Base-by-base conservation (phyloP, 2,888 invertebrate genomes). In the Sinelater perroti region DNA sequence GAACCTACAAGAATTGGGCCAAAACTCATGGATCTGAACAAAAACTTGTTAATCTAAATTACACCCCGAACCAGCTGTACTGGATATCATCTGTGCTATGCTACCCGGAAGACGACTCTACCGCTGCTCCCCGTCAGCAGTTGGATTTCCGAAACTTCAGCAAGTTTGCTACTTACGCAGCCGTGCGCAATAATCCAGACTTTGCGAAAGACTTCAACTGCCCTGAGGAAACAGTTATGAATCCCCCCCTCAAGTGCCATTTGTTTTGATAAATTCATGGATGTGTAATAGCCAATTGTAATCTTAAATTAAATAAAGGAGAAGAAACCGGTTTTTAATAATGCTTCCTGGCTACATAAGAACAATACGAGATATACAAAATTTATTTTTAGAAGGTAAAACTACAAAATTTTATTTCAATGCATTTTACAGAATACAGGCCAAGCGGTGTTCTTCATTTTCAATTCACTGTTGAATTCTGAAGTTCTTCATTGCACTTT, bases 21-120 rank as follows among this genome's bases (percentile, higher is more conserved):
- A 77, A 81, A 5, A 79, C 85, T 4, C 82, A 90, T 71, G 85
- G 86, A 0, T 78, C 79, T 0, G 91, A 91, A 68, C 75, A 78
- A 0, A 80, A 81, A 21, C 79, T 93, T 8, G 91, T 92, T 0
- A 91, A 90, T 0, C 78, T 93, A 0, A 80, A 85, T 42, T 89
- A 83, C 68, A 80, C 84, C 0, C 86, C 88, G 0, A 81, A 82
- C 75, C 81, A 82, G 66, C 61, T 82, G 47, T 81, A 81, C 65
- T 82, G 81, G 81, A 69, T 57, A 14, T 31, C 51, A 14, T 10
- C 40, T 1, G 57, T 40, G 0, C 6, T 18, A n/a, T 44, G 49
- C 44, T 42, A 17, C 8, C 35, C 26, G 3, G 36, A 50, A 7
- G 44, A 51, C 7, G 6, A 36, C 2, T 3, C 11, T 1, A n/a